Evolutionary conservation across 2,797 vertebrate genomes (phyloP).

Genomic region (Macroramphosus scolopax): DNA sequence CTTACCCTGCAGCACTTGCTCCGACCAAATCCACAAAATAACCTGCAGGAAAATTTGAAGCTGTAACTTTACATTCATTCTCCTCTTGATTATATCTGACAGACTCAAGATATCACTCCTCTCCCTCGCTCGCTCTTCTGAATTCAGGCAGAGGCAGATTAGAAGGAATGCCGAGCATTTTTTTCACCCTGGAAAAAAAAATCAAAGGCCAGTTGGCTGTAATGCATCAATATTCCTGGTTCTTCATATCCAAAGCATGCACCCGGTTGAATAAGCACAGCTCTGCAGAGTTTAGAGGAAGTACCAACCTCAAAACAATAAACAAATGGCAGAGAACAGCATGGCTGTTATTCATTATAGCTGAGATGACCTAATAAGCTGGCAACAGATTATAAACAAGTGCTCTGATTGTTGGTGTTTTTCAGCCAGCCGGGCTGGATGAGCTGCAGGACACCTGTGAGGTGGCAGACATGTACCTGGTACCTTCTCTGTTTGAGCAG

Average conservation of each 20-base stretch:
- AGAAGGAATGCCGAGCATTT: conserved; percentile 55
- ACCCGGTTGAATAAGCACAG: too few relatives aligned
- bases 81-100: conserved; percentile 6
- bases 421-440: too few relatives aligned
- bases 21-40: conserved; percentile 45
- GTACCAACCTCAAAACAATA: too few relatives aligned
- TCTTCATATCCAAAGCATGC: background rate
- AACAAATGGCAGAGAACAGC: too few relatives aligned
- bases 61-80: conserved; percentile 19
- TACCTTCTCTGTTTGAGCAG: conserved; percentile 94
- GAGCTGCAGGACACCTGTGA: conserved; percentile 91
- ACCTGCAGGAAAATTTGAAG: conserved; percentile 41
- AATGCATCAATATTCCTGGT: conserved; percentile 1
- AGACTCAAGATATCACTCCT: conserved; percentile 11
- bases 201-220: conserved; percentile 61
- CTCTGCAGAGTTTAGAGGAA: too few relatives aligned
- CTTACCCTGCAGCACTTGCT: conserved; percentile 57
- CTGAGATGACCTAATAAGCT: too few relatives aligned
- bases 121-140: conserved; percentile 9
- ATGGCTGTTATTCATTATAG: too few relatives aligned
- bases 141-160: conserved; percentile 21
- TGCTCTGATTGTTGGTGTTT: too few relatives aligned
- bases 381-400: too few relatives aligned
- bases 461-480: conserved; percentile 98
- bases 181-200: conserved; percentile 67